Evolutionary conservation across 1,140 invertebrate species (phyloP), one percentile per base, ranked within the genome.

Genomic region (Drosophila persimilis): DNA sequence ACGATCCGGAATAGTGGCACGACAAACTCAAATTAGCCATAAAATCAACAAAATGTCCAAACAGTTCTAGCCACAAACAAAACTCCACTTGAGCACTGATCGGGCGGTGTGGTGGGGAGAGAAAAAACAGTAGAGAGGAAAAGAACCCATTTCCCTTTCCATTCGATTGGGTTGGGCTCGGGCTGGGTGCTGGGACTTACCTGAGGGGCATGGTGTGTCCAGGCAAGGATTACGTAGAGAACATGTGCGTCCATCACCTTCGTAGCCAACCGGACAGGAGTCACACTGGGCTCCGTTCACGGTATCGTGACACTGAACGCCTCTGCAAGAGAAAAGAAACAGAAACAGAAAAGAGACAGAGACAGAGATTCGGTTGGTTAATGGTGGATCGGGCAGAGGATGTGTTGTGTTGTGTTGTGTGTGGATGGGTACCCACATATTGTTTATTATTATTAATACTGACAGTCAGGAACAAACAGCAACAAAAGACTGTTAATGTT

Each of bases 191-290:
- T 20, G 20, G 5, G 51, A 90, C 91, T 91, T 91, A 94, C 93
- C 94, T 71, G 93, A 92, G 89, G 93, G 95, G 91, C 97, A 98
- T 13, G 96, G 96, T 66, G 94, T 93, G 31, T 92, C 92, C 31
- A 95, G 93, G 90, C 97, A 98, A 5, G 94, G 92, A 44, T 94
- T 93, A 46, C 94, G 93, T 50, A 92, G 92, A 57, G 94, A 93
- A 89, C 97, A 98, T 7, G 93, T 92, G 73, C 94, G 92, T 0
- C 98, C 98, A 89, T 99, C 95, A 20, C 98, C 98, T 9, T 94
- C 92, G 90, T 95, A 96, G 9, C 97, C 97, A 6, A 91, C 53
- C 2, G 98, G 97, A 92, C 98, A 99, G 0, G 94, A 90, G 2
- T 96, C 97, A 91, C 97, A 98, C 59, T 94, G 94, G 72, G 94